phyloP scores from a whole-genome alignment of 2,888 invertebrate species.

The Conistra vaccinii region DNA sequence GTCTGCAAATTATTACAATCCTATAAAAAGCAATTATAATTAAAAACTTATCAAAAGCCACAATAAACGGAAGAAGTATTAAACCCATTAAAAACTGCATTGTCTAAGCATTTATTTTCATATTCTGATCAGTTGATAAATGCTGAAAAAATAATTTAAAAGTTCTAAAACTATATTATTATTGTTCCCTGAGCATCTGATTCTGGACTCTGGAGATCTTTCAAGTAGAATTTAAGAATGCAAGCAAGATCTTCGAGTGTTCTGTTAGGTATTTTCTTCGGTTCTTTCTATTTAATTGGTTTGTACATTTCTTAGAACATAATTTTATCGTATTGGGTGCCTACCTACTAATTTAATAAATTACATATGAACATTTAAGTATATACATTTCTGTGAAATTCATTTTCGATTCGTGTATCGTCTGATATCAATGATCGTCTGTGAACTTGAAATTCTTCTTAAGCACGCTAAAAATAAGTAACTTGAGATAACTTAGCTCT shows the following conservation, averaged over 20 bases:
- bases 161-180: slow-evolving; percentile 29
- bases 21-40: slow-evolving; percentile 5
- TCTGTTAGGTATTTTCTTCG: neutral
- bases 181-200: neutral
- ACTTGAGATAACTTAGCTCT: neutral
- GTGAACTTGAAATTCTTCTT: slow-evolving; percentile 2
- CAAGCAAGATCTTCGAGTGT: slow-evolving; percentile 1
- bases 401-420: neutral
- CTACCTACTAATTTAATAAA: neutral
- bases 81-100: neutral
- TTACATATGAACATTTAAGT: neutral
- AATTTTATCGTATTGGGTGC: neutral
- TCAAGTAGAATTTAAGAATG: slow-evolving; percentile 5
- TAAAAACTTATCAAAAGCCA: neutral
- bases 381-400: neutral
- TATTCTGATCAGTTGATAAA: too few relatives aligned
- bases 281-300: neutral
- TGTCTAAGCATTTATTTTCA: neutral
- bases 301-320: neutral
- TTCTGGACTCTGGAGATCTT: slow-evolving; percentile 6
- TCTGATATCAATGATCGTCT: too few relatives aligned
- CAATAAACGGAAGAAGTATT: neutral
- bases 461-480: neutral
- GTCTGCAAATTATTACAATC: slow-evolving; percentile 26
- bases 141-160: too few relatives aligned